These are phyloP conservation scores for Acrocephalus arundinaceus DNA, from an alignment of 2,113 vertebrate species.

Conservation along the genomic window DNA sequence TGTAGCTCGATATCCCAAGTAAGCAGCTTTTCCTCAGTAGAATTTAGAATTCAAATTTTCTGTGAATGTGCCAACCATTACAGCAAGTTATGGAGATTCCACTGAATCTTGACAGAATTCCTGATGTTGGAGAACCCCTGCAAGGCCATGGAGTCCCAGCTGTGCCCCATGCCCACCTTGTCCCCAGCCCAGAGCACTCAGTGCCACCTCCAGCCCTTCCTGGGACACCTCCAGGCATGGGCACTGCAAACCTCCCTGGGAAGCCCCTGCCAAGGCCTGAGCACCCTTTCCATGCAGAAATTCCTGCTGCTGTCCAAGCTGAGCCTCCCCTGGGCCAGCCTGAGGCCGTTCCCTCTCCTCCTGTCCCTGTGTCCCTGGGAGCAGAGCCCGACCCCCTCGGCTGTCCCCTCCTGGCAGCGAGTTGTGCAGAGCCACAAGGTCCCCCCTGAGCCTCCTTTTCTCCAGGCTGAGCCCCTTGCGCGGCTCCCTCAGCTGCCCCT, in stretches of 20 bases:
- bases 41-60: neutral
- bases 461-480: neutral
- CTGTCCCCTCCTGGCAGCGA: neutral
- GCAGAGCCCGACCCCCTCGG: neutral
- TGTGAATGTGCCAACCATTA: neutral
- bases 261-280: neutral
- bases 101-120: neutral
- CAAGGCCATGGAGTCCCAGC: accelerated
- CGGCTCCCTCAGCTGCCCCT: neutral
- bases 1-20: neutral
- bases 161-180: neutral
- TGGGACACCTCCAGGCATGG: neutral
- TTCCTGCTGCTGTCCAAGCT: neutral
- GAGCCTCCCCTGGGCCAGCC: neutral
- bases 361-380: neutral
- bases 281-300: neutral
- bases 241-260: neutral
- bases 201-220: neutral
- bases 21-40: neutral
- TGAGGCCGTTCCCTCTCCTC: neutral
- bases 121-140: accelerated
- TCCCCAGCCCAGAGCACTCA: neutral
- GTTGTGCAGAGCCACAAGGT: neutral
- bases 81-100: neutral
- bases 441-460: neutral